These are phyloP conservation scores for Acridotheres tristis DNA, from an alignment of 2,797 vertebrate species.

Conservation along the genomic window DNA sequence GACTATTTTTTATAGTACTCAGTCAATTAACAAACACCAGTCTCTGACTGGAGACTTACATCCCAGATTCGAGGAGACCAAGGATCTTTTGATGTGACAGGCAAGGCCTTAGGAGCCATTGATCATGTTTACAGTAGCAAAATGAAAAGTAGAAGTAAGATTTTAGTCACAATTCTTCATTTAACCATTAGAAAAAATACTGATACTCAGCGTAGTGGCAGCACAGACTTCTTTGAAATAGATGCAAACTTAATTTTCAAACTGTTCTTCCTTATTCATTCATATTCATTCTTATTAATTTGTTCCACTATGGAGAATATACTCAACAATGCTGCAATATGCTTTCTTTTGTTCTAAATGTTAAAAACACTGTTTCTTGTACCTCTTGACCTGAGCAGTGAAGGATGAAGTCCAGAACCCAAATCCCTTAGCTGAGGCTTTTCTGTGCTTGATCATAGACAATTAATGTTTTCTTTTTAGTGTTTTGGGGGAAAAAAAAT, in stretches of 20 bases:
- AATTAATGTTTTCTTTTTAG: neutral
- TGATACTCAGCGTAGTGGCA: neutral
- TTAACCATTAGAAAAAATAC: neutral
- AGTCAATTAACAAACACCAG: neutral
- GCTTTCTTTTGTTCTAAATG: neutral
- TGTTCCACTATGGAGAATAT: neutral
- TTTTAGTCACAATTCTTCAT: neutral
- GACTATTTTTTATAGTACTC: neutral
- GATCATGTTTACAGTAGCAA: neutral
- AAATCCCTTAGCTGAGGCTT: neutral
- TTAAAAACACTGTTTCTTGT: neutral
- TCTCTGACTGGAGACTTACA: neutral
- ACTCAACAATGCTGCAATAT: neutral
- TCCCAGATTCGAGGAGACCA: neutral
- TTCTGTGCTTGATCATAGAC: neutral
- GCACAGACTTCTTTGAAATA: neutral
- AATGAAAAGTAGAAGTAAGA: neutral
- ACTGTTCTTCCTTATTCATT: neutral
- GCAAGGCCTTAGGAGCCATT: neutral
- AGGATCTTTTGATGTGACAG: neutral
- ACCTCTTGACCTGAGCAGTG: neutral
- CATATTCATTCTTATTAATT: neutral
- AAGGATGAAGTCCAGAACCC: neutral
- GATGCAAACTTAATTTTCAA: neutral
- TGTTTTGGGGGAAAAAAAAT: neutral